These are phyloP conservation scores for Acheta domesticus DNA, from an alignment of 2,888 invertebrate genomes.

Conservation along the genomic window DNA sequence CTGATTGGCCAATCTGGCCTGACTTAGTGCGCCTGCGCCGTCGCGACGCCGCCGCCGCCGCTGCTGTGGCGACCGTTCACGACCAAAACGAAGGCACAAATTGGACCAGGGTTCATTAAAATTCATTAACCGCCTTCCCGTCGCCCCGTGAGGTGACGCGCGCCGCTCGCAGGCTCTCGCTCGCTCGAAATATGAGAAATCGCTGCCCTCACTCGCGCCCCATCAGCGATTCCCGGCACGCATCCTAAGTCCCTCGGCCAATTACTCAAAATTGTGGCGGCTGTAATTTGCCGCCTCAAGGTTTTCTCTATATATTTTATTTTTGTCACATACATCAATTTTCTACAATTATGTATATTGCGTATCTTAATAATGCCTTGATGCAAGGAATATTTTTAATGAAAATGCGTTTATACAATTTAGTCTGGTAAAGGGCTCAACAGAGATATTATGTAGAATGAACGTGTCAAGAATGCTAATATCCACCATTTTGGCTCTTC, in stretches of 20 bases:
- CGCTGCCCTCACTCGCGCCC: not conserved
- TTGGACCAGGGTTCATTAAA: slow-evolving; percentile 9
- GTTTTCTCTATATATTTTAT: not conserved
- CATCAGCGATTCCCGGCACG: not conserved
- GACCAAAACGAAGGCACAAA: slow-evolving; percentile 18
- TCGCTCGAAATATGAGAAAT: slow-evolving; percentile 18
- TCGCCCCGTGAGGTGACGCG: slow-evolving; percentile 8
- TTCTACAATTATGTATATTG: slow-evolving; percentile 11
- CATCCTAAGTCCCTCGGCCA: not conserved
- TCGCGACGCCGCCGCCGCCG: not conserved
- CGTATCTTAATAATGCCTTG: not conserved
- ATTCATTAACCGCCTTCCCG: slow-evolving; percentile 1
- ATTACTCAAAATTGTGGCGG: slow-evolving; percentile 18
- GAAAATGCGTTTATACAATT: slow-evolving; percentile 9
- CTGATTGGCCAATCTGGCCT: slow-evolving; percentile 9
- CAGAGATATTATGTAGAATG: not conserved
- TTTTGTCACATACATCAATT: slow-evolving; percentile 18
- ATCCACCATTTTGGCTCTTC: no score
- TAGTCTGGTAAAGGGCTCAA: not conserved
- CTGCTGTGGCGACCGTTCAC: not conserved
- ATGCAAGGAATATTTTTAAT: not conserved
- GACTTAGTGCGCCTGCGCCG: slow-evolving; percentile 9
- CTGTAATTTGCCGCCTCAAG: slow-evolving; percentile 18
- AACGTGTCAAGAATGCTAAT: no score
- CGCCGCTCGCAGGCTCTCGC: not conserved